phyloP scores from a whole-genome alignment of 2,888 invertebrate genomes.

The Athripsodes cinereus region DNA sequence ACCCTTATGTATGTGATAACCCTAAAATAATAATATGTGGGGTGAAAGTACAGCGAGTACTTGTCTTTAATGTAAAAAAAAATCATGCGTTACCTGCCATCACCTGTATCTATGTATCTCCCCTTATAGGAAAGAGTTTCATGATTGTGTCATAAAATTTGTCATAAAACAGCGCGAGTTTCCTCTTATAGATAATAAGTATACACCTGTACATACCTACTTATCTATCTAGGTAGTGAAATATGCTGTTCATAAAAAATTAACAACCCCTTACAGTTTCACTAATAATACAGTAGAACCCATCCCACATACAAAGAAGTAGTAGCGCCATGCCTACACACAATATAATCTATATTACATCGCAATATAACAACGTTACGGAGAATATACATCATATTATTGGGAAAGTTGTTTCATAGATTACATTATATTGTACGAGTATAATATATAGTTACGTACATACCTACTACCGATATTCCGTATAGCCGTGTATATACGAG shows the following conservation, averaged over 20 bases:
- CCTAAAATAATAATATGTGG: too few relatives aligned
- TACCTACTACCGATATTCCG: too few relatives aligned
- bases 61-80: neutral
- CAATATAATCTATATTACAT: neutral
- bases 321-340: neutral
- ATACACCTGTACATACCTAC: neutral
- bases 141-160: conserved; percentile 4
- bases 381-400: neutral
- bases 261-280: conserved; percentile 2
- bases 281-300: neutral
- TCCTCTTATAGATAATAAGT: conserved; percentile 4
- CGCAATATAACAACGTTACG: neutral
- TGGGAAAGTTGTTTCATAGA: neutral
- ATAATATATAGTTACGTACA: too few relatives aligned
- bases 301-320: neutral
- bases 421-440: neutral
- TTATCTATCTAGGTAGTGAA: too few relatives aligned
- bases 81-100: neutral
- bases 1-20: too few relatives aligned
- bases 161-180: conserved; percentile 4
- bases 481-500: too few relatives aligned
- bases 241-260: conserved; percentile 6
- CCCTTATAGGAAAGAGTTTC: neutral
- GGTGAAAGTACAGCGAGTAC: neutral
- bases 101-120: neutral